Conservation (phyloP, 2,113 vertebrate genomes). For the Pachycephala philippinensis region DNA sequence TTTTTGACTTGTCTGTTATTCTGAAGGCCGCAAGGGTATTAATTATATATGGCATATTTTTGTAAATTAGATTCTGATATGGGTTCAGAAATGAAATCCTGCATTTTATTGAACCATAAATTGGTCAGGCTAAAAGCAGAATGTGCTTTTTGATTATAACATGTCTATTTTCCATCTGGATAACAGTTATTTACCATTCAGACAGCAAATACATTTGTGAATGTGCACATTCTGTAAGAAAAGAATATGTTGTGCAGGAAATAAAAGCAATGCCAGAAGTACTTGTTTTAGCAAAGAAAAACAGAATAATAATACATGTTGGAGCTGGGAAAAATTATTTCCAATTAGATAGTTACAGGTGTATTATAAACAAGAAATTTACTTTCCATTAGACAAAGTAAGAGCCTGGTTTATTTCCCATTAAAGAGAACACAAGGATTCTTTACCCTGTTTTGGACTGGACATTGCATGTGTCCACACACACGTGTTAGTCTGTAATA, state of each 20-base stretch:
- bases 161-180: conserved; percentile 4
- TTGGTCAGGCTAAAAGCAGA: conserved; percentile 1
- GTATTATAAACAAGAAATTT: not conserved
- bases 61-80: conserved; percentile 4
- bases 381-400: not conserved
- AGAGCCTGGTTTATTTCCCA: not conserved
- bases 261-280: not conserved
- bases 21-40: not conserved
- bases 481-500: not conserved
- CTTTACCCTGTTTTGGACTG: not conserved
- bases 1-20: not conserved
- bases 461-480: not conserved
- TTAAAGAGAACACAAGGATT: not conserved
- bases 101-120: not conserved
- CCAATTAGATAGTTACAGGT: not conserved
- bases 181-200: not conserved
- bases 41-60: not conserved
- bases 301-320: not conserved
- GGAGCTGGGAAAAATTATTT: not conserved
- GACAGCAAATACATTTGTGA: not conserved
- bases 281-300: not conserved
- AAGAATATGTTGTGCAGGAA: not conserved
- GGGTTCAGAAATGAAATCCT: not conserved
- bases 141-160: not conserved
- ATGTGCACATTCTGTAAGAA: not conserved